phyloP scores from a whole-genome alignment of 2,113 vertebrate species.

The Microcebus murinus region DNA sequence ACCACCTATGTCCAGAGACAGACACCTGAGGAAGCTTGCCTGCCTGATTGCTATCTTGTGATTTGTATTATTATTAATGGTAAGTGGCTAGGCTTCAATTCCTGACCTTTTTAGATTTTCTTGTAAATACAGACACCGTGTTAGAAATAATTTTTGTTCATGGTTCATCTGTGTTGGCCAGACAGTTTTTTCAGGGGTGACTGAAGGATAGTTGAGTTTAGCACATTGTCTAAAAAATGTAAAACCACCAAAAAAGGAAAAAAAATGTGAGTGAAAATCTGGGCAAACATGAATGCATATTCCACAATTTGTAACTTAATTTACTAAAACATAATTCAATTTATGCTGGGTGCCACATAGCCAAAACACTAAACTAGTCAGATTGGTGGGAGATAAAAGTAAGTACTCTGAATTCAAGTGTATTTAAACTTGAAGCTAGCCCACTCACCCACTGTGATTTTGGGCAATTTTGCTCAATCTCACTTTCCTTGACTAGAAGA shows the following conservation, averaged over 20 bases:
- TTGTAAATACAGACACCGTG: background rate
- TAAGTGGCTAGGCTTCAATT: background rate
- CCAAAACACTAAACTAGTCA: too few species aligned
- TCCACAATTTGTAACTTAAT: too few species aligned
- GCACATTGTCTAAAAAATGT: background rate
- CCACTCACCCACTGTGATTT: too few species aligned
- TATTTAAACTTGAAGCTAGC: background rate
- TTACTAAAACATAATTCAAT: too few species aligned
- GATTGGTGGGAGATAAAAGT: background rate
- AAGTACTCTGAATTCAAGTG: background rate
- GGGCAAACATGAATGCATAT: background rate
- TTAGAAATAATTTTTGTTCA: background rate
- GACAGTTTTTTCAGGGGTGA: background rate
- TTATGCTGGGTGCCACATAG: background rate
- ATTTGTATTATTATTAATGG: conserved; percentile 51
- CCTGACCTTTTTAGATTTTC: background rate
- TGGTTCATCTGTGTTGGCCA: background rate
- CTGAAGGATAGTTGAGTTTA: background rate
- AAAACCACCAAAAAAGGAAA: background rate
- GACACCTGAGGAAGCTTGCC: background rate
- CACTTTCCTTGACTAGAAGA: background rate
- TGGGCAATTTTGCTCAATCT: too few species aligned
- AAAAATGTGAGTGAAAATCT: background rate
- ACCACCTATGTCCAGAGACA: background rate
- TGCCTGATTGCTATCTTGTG: background rate